These are phyloP conservation scores for Odontomachus brunneus DNA, from an alignment of 1,140 invertebrate genomes.

Conservation along the genomic window DNA sequence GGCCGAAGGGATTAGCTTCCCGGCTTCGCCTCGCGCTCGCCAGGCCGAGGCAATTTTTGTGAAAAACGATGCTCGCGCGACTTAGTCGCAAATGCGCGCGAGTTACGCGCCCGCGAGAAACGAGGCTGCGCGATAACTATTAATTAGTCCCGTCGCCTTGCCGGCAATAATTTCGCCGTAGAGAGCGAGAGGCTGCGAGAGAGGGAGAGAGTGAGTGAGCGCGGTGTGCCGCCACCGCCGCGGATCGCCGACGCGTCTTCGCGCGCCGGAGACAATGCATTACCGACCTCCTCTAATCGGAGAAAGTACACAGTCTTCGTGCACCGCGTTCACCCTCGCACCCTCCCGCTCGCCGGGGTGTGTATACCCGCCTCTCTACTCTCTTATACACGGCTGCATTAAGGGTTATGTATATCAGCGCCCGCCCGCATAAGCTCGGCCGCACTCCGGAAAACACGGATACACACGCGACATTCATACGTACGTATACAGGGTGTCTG, in stretches of 20 bases:
- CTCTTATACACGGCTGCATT: conserved; percentile 23
- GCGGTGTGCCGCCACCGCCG: not conserved
- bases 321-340: too few species aligned
- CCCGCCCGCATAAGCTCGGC: too few species aligned
- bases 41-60: conserved; percentile 7
- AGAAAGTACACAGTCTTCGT: not conserved
- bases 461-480: too few species aligned
- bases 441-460: too few species aligned
- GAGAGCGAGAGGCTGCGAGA: too few species aligned
- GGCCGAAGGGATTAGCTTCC: not conserved
- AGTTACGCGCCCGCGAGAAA: not conserved
- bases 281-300: not conserved
- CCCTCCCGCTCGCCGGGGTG: too few species aligned
- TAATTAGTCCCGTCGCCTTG: conserved; percentile 15
- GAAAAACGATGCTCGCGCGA: not conserved
- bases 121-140: conserved; percentile 10
- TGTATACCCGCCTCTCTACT: conserved; percentile 15
- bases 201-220: not conserved
- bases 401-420: not conserved
- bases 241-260: not conserved
- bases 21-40: not conserved
- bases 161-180: not conserved
- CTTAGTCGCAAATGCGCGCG: not conserved
- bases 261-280: not conserved
- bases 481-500: too few species aligned